A percentile compares a stretch with the other conserved stretches of the same genome.
Evolutionary conservation across 2,888 invertebrate genomes (phyloP).

Genomic region (Erpobdella octoculata): DNA sequence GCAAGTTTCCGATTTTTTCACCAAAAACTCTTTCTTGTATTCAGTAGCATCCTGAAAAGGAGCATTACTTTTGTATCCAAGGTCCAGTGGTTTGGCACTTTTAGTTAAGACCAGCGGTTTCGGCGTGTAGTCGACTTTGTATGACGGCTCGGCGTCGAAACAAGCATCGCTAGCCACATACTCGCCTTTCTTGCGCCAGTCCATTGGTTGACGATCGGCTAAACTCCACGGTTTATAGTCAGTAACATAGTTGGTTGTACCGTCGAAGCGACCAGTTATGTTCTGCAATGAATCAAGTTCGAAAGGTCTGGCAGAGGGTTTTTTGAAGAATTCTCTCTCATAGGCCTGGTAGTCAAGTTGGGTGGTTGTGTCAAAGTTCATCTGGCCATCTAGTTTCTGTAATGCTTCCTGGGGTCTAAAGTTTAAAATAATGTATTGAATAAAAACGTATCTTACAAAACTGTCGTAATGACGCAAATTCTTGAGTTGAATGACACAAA

Average conservation of each 20-base stretch:
- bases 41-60: slow-evolving; percentile 49
- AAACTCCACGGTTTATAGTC: slow-evolving; percentile 42
- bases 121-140: slow-evolving; percentile 46
- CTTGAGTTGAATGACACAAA: neutral
- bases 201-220: slow-evolving; percentile 38
- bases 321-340: slow-evolving; percentile 41
- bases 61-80: slow-evolving; percentile 42
- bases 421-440: neutral
- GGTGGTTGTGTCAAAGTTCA: slow-evolving; percentile 48
- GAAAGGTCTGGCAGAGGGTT: slow-evolving; percentile 31
- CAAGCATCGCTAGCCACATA: slow-evolving; percentile 48
- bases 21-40: slow-evolving; percentile 47
- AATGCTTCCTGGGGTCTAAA: slow-evolving; percentile 44
- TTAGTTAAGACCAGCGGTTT: slow-evolving; percentile 36
- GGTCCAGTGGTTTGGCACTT: slow-evolving; percentile 43
- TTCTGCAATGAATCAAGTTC: slow-evolving; percentile 15
- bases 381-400: slow-evolving; percentile 45
- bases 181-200: slow-evolving; percentile 40
- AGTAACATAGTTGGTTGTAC: slow-evolving; percentile 40
- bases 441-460: neutral
- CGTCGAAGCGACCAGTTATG: slow-evolving; percentile 37
- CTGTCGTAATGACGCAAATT: neutral
- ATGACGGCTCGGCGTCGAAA: slow-evolving; percentile 49
- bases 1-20: slow-evolving; percentile 43
- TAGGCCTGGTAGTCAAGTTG: slow-evolving; percentile 41